Conservation (phyloP, 2,888 invertebrate genomes). For the Eumacrocentrus americanus region DNA sequence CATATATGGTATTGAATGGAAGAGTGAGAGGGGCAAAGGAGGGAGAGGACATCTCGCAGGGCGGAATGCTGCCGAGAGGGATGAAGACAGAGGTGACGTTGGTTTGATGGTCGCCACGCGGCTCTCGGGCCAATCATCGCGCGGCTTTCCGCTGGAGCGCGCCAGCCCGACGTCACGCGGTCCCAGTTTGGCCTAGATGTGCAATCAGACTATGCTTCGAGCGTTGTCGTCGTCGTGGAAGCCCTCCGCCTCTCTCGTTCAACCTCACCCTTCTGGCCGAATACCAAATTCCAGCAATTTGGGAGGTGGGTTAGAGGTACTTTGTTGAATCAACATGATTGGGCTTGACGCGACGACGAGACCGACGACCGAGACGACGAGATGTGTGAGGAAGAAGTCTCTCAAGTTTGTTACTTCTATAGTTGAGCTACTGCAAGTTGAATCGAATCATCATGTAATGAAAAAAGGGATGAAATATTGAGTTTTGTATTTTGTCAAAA, state of each 20-base stretch:
- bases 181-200: constrained; percentile 61
- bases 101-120: constrained; percentile 9
- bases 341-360: constrained; percentile 57
- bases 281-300: constrained; percentile 62
- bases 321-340: constrained; percentile 63
- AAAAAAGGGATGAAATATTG: no score
- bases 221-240: constrained; percentile 36
- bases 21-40: constrained; percentile 40
- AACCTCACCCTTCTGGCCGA: constrained; percentile 55
- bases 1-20: no score
- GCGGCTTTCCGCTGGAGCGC: constrained; percentile 58
- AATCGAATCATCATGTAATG: no score
- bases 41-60: constrained; percentile 25
- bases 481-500: no score
- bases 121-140: constrained; percentile 59
- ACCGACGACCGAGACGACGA: constrained; percentile 30
- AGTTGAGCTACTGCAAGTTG: no score
- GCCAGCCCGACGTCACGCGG: constrained; percentile 49
- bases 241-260: constrained; percentile 41
- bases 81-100: no score
- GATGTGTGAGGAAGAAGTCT: constrained; percentile 1
- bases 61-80: no score
- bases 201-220: constrained; percentile 59
- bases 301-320: constrained; percentile 57
- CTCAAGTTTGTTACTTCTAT: constrained; percentile 18